Percentiles rank a stretch among this genome's conserved stretches.
phyloP scores from a whole-genome alignment of 2,797 vertebrate species.

The Xerus rutilus region DNA sequence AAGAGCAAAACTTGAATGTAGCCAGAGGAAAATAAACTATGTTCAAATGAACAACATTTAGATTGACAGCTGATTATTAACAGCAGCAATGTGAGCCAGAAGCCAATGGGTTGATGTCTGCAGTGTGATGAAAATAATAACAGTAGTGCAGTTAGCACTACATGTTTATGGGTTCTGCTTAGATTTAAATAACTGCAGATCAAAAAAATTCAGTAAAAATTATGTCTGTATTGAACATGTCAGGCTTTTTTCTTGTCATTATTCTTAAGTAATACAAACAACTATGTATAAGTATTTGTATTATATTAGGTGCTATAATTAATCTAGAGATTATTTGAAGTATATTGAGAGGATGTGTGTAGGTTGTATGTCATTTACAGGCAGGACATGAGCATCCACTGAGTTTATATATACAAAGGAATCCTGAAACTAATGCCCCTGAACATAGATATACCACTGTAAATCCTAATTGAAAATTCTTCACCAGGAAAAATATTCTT shows the following conservation, averaged over 20 bases:
- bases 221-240: background rate
- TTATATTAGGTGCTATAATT: background rate
- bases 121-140: background rate
- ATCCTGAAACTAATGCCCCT: background rate
- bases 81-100: background rate
- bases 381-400: background rate
- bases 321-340: background rate
- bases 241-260: background rate
- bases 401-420: background rate
- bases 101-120: background rate
- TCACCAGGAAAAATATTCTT: conserved; percentile 13
- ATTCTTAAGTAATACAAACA: background rate
- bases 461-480: background rate
- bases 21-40: background rate
- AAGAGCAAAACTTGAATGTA: background rate
- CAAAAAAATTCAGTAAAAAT: background rate
- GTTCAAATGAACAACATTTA: background rate
- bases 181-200: background rate
- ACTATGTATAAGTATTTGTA: background rate
- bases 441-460: too few relatives aligned
- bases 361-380: background rate
- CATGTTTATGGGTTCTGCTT: background rate
- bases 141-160: too few relatives aligned
- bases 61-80: background rate
- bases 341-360: background rate